Evolutionary conservation across 1,140 invertebrate genomes (phyloP), one percentile per base, ranked within the genome.

Genomic region (Drosophila bocqueti): DNA sequence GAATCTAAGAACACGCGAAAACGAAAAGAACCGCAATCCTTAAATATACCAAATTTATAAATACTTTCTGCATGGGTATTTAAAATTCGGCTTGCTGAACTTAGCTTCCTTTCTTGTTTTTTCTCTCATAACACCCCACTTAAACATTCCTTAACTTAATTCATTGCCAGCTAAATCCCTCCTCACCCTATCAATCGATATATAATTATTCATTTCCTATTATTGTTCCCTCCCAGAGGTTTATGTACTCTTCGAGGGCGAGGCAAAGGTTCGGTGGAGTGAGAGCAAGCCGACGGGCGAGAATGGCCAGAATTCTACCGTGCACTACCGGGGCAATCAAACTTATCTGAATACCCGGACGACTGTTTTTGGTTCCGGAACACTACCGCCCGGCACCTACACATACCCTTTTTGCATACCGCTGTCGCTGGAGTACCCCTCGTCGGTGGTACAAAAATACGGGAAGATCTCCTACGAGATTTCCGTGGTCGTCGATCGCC

Each of bases 381-480:
- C 71, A 9, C 46, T 92, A 7, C 78, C 85, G 0, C 9, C 64
- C 1, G 91, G 91, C 6, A 84, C 72, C 1, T 81, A 92, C 47
- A 82, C 54, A 8, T 92, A 91, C 36, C 87, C 66, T 1, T 92
- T 91, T 24, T 63, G 71, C 52, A 92, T 92, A 45, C 62, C 84
- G 0, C 47, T 96, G 45, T 95, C 95, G 3, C 83, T 91, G 46
- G 93, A 93, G 57, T 93, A 95, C 40, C 95, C 95, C 9, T 95
- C 96, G 24, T 96, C 96, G 31, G 96, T 96, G 93, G 95, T 96
- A 80, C 95, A 95, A 2, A 94, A 95, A 62, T 95, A 95, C 83
- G 96, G 96, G 0, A 94, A 95, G 79, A 93, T 96, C 63, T 91
- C 95, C 16, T 96, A 97, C 81, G 96, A 94, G 69, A 91, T 96